Conservation (phyloP, 2,797 vertebrate species). For the Brachyrhaphis roseni region DNA sequence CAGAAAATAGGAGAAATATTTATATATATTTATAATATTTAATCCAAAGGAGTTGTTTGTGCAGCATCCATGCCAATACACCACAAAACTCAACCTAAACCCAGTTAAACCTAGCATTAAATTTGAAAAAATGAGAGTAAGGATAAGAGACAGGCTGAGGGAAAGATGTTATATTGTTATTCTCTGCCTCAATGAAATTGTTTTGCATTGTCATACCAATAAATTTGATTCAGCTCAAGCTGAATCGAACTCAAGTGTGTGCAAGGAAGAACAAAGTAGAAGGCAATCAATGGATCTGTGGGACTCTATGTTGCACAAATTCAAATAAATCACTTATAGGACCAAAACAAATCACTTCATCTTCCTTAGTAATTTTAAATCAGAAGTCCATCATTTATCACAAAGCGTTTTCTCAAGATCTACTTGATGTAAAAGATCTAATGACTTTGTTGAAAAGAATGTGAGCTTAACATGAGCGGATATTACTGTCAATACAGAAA, state of each 20-base stretch:
- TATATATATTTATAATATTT: slow-evolving; percentile 10
- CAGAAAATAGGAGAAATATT: slow-evolving; percentile 17
- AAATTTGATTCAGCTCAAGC: slow-evolving; percentile 34
- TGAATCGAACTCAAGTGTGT: slow-evolving; percentile 15
- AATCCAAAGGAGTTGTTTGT: slow-evolving; percentile 16
- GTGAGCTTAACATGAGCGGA: neutral
- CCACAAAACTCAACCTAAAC: slow-evolving; percentile 28
- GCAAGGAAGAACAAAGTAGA: neutral
- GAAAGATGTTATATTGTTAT: slow-evolving; percentile 11
- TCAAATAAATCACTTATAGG: slow-evolving; percentile 19
- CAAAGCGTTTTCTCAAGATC: neutral
- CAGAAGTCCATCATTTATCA: neutral
- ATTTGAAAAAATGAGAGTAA: slow-evolving; percentile 11
- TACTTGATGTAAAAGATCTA: slow-evolving; percentile 8
- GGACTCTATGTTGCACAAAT: neutral
- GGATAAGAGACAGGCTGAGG: slow-evolving; percentile 13
- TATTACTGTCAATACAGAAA: neutral
- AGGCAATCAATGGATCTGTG: slow-evolving; percentile 27
- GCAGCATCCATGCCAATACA: slow-evolving; percentile 20
- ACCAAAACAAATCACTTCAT: slow-evolving; percentile 33
- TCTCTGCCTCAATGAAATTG: slow-evolving; percentile 15
- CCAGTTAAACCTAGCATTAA: slow-evolving; percentile 49
- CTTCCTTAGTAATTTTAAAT: slow-evolving; percentile 20
- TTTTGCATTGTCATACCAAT: slow-evolving; percentile 30
- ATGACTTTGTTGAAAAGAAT: slow-evolving; percentile 9